Percentiles rank a stretch among this genome's conserved stretches.
Evolutionary conservation across 2,888 invertebrate genomes (phyloP).

Genomic region (Drosophila affinis): DNA sequence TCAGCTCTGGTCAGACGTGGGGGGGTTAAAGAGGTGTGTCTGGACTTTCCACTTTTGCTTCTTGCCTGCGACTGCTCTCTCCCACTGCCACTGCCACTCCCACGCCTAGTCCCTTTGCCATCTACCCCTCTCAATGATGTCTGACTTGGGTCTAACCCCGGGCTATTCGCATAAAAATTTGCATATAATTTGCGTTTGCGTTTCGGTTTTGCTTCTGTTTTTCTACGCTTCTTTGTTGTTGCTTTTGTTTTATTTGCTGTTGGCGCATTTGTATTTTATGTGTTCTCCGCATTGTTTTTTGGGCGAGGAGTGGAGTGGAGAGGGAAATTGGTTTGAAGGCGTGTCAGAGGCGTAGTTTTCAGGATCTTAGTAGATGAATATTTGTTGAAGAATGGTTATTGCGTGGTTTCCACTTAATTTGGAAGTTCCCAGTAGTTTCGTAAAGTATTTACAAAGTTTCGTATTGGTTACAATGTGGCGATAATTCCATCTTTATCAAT

Average conservation of each 20-base stretch:
- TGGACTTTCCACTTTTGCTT: conserved; percentile 75
- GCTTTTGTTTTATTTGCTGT: conserved; percentile 43
- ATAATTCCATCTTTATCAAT: conserved; percentile 19
- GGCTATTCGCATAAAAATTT: conserved; percentile 79
- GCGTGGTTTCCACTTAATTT: conserved; percentile 4
- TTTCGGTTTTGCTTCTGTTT: conserved; percentile 68
- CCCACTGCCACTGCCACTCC: conserved; percentile 9
- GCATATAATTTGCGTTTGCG: conserved; percentile 83
- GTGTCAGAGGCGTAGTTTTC: conserved; percentile 10
- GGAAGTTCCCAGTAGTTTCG: background rate
- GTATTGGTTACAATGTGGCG: background rate
- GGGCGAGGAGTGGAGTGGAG: conserved; percentile 16
- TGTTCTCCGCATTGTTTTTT: conserved; percentile 40
- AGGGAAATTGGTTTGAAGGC: conserved; percentile 8
- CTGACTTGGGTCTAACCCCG: conserved; percentile 45
- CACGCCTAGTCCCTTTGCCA: background rate
- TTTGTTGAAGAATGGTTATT: conserved; percentile 26
- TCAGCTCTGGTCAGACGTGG: conserved; percentile 29
- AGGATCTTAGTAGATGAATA: conserved; percentile 29
- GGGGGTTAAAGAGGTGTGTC: conserved; percentile 65
- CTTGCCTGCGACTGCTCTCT: conserved; percentile 46
- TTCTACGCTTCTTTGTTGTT: conserved; percentile 30
- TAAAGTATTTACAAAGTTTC: background rate
- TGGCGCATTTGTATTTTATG: conserved; percentile 49
- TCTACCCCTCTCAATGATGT: conserved; percentile 13